Conservation (phyloP, 2,113 vertebrate genomes). For the Daphoenositta chrysoptera region DNA sequence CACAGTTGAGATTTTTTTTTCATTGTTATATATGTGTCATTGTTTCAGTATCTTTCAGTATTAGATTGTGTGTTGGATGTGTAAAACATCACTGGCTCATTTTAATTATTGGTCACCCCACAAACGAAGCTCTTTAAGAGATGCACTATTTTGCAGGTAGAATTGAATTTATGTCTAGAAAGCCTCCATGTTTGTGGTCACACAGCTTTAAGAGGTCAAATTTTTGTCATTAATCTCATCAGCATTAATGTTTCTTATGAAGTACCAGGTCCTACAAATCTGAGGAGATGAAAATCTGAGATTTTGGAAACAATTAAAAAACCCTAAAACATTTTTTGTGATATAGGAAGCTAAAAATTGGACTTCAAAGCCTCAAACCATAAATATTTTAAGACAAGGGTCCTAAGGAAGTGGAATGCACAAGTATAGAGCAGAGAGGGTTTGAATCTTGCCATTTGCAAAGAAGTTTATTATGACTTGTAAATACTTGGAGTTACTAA, state of each 20-base stretch:
- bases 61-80: not conserved
- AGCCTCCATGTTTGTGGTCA: not conserved
- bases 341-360: not conserved
- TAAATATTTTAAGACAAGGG: not conserved
- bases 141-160: not conserved
- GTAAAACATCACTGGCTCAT: not conserved
- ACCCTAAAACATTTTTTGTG: fast-evolving
- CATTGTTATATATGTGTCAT: not conserved
- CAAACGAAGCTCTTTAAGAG: not conserved
- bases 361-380: not conserved
- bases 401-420: not conserved
- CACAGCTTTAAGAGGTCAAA: not conserved
- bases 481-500: not conserved
- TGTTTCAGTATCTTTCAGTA: not conserved
- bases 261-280: not conserved
- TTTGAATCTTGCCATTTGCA: not conserved
- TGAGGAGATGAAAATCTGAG: not conserved
- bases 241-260: not conserved
- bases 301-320: not conserved
- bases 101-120: not conserved
- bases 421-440: not conserved
- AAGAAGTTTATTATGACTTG: not conserved
- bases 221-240: not conserved
- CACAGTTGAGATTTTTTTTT: not conserved
- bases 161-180: not conserved